Percentiles rank a stretch among this genome's conserved stretches.
These are phyloP conservation scores for Tinea pellionella DNA, from an alignment of 2,888 invertebrate genomes.

Conservation along the genomic window DNA sequence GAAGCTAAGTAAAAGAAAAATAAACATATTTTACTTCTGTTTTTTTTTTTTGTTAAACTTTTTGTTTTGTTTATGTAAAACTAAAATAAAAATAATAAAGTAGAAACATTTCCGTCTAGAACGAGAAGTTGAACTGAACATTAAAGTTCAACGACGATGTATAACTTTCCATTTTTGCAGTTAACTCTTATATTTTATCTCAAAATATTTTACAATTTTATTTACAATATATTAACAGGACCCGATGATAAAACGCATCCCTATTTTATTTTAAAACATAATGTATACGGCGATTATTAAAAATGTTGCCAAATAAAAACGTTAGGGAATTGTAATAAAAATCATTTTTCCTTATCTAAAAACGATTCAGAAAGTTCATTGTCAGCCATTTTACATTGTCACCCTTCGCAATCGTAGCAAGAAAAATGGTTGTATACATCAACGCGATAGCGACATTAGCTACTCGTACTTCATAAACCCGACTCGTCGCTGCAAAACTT, in stretches of 20 bases:
- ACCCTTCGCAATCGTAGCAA: slow-evolving; percentile 8
- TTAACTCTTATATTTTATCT: not conserved
- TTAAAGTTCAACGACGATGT: not conserved
- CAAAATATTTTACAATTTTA: not conserved
- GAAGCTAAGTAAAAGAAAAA: too few species aligned
- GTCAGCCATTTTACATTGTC: slow-evolving; percentile 9
- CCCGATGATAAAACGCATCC: too few species aligned
- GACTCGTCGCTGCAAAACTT: slow-evolving; percentile 9
- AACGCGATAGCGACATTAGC: slow-evolving; percentile 8
- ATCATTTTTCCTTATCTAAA: slow-evolving; percentile 10
- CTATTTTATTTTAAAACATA: too few species aligned
- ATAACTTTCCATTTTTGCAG: not conserved
- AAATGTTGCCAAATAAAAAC: not conserved
- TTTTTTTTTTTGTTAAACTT: too few species aligned
- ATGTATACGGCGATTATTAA: not conserved
- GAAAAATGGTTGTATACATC: slow-evolving; percentile 8
- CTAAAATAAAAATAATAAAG: too few species aligned
- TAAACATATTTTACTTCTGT: too few species aligned
- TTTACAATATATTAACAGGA: too few species aligned
- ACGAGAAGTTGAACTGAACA: not conserved
- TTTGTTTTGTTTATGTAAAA: too few species aligned
- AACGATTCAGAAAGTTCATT: not conserved
- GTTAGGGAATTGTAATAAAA: not conserved
- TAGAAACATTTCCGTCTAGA: not conserved
- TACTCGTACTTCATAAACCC: slow-evolving; percentile 12